These are phyloP conservation scores for Asteroscopus sphinx DNA, from an alignment of 2,888 invertebrate species.

Conservation along the genomic window DNA sequence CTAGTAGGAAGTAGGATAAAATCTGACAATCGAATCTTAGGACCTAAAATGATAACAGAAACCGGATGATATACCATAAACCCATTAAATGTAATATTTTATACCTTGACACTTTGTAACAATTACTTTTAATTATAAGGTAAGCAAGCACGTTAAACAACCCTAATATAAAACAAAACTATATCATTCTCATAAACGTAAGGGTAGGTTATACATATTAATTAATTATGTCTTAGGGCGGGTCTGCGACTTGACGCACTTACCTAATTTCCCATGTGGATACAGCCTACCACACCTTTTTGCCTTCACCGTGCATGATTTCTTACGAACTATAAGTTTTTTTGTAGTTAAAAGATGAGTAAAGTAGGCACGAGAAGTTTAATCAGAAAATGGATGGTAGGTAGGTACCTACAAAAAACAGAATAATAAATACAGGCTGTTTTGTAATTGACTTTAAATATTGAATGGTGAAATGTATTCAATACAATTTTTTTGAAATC, in stretches of 20 bases:
- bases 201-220: constrained; percentile 66
- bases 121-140: constrained; percentile 3
- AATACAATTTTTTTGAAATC: too few relatives aligned
- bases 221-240: constrained; percentile 87
- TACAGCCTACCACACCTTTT: constrained; percentile 81
- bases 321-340: constrained; percentile 61
- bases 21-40: too few relatives aligned
- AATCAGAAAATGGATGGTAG: constrained; percentile 2
- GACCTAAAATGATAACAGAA: too few relatives aligned
- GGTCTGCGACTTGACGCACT: constrained; percentile 76
- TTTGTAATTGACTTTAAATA: too few relatives aligned
- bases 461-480: too few relatives aligned
- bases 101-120: neutral
- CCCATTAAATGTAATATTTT: too few relatives aligned
- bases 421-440: too few relatives aligned
- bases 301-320: constrained; percentile 63
- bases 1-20: too few relatives aligned
- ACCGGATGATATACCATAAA: too few relatives aligned
- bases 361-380: neutral
- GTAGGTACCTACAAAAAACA: too few relatives aligned
- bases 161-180: constrained; percentile 25
- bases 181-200: constrained; percentile 42
- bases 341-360: constrained; percentile 30
- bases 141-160: constrained; percentile 11
- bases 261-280: constrained; percentile 84